Evolutionary conservation across 2,888 invertebrate species (phyloP).

Genomic region (Lumbricus terrestris): DNA sequence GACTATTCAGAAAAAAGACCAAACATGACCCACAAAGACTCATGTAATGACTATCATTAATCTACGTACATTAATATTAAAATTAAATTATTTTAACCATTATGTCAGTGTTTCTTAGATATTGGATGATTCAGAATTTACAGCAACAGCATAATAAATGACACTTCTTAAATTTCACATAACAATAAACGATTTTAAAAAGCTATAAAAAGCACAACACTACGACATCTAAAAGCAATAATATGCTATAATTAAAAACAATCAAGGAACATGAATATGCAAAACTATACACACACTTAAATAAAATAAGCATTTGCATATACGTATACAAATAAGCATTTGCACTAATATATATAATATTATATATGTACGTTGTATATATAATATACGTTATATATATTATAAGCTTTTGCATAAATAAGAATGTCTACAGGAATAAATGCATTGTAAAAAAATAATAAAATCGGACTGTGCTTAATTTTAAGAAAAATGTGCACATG

Average conservation of each 20-base stretch:
- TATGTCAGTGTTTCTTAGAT: not conserved
- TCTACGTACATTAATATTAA: not conserved
- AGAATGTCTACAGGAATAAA: too few species aligned
- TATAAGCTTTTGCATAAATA: not conserved
- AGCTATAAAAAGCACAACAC: not conserved
- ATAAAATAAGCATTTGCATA: not conserved
- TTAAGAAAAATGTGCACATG: too few species aligned
- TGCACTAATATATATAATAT: not conserved
- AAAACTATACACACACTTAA: not conserved
- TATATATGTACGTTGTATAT: too few species aligned
- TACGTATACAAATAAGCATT: not conserved
- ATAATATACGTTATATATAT: too few species aligned
- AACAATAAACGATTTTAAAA: not conserved
- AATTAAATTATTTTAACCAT: too few species aligned
- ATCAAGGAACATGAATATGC: not conserved
- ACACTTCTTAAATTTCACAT: not conserved
- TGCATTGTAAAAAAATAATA: too few species aligned
- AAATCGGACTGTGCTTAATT: too few species aligned
- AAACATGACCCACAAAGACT: not conserved
- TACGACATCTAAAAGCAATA: not conserved
- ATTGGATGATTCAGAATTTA: not conserved
- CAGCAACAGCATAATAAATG: not conserved
- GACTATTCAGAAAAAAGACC: not conserved
- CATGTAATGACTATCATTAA: not conserved
- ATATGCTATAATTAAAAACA: too few species aligned